phyloP scores from a whole-genome alignment of 2,113 vertebrate genomes.

The Hippocampus mohnikei region DNA sequence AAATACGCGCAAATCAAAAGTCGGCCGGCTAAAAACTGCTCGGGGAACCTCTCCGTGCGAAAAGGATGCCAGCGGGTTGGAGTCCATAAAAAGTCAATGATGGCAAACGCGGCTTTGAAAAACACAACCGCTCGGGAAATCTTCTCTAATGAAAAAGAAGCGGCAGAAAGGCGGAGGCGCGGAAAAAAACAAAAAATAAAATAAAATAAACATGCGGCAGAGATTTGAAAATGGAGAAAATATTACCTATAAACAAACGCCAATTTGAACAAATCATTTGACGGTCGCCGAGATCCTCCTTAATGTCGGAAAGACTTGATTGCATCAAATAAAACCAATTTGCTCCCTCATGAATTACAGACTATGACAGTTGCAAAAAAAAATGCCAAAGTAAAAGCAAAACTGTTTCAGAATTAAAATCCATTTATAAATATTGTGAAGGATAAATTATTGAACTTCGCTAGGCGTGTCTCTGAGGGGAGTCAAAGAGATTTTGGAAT shows the following conservation, averaged over 20 bases:
- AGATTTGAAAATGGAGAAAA: neutral
- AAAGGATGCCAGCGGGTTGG: neutral
- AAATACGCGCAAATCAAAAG: conserved; percentile 8
- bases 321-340: neutral
- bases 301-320: neutral
- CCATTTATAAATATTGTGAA: too few relatives aligned
- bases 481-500: too few relatives aligned
- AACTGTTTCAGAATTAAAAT: too few relatives aligned
- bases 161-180: neutral
- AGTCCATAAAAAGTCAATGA: conserved; percentile 10
- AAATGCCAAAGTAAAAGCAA: neutral
- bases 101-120: neutral
- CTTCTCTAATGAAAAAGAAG: neutral
- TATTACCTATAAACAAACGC: neutral
- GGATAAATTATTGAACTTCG: too few relatives aligned
- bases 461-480: too few relatives aligned
- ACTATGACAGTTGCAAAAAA: neutral
- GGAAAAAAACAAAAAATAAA: too few relatives aligned
- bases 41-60: neutral
- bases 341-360: neutral
- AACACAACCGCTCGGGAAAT: neutral
- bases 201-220: neutral
- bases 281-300: too few relatives aligned
- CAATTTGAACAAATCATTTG: neutral
- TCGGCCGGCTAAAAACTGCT: neutral